phyloP scores from a whole-genome alignment of 2,113 vertebrate species.

The Cricetomys ansorgei region DNA sequence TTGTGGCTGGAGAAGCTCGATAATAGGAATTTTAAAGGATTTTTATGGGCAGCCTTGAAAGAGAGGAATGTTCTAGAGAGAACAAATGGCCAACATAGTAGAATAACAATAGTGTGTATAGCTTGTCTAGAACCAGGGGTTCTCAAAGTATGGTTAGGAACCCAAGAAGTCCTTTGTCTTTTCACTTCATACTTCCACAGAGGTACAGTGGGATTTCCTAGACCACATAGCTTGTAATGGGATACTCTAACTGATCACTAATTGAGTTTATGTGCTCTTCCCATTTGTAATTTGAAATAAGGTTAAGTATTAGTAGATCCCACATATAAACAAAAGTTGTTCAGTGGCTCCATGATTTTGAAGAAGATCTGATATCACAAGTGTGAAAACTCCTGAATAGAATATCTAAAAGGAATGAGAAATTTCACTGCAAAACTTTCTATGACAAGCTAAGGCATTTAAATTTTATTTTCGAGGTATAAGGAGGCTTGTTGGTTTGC shows the following conservation, averaged over 20 bases:
- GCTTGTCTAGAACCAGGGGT: background rate
- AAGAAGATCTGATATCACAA: background rate
- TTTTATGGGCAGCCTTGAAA: conserved; percentile 31
- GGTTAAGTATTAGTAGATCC: background rate
- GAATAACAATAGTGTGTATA: conserved; percentile 2
- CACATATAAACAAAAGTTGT: background rate
- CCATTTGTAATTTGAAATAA: conserved; percentile 54
- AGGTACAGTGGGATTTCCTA: background rate
- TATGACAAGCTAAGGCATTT: background rate
- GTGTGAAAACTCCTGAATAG: conserved; percentile 1
- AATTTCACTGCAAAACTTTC: conserved; percentile 31
- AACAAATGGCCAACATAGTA: conserved; percentile 31
- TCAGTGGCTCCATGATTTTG: background rate
- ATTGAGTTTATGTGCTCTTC: background rate
- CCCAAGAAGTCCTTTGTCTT: background rate
- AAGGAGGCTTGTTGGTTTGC: conserved; percentile 33
- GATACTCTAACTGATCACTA: background rate
- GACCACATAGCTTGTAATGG: background rate
- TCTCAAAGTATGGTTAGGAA: background rate
- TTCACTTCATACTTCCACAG: conserved; percentile 1
- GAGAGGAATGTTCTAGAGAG: conserved; percentile 37
- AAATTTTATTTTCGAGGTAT: conserved; percentile 55
- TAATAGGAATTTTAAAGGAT: conserved; percentile 31
- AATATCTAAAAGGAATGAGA: conserved; percentile 44
- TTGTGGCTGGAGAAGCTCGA: background rate